These are phyloP conservation scores for Helicolenus hilgendorfi DNA, from an alignment of 2,797 vertebrate species.

Conservation along the genomic window DNA sequence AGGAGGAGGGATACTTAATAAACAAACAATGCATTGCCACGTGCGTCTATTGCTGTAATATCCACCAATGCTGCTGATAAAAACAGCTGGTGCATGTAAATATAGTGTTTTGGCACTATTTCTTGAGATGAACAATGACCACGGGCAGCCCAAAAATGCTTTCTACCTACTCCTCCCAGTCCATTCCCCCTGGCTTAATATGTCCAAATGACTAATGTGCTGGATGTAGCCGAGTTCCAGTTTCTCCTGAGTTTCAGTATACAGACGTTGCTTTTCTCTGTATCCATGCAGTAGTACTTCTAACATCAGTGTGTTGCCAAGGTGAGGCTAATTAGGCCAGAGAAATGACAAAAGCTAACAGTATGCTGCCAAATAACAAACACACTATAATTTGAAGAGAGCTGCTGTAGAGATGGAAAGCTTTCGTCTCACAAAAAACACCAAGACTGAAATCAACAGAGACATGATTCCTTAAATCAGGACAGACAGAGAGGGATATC, in stretches of 20 bases:
- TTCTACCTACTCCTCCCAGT: slow-evolving; percentile 18
- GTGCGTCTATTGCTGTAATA: neutral
- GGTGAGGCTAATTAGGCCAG: neutral
- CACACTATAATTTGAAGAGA: neutral
- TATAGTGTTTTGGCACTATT: neutral
- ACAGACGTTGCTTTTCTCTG: slow-evolving; percentile 26
- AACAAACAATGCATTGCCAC: neutral
- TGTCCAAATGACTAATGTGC: slow-evolving; percentile 71
- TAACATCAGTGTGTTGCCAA: neutral
- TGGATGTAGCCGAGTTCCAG: slow-evolving; percentile 9
- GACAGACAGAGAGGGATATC: neutral
- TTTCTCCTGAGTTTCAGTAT: slow-evolving; percentile 26
- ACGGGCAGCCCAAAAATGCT: neutral
- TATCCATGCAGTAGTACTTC: slow-evolving; percentile 4
- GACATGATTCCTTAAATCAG: neutral
- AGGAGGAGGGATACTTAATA: neutral
- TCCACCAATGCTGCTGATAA: neutral
- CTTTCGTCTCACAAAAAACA: neutral
- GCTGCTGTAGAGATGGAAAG: neutral
- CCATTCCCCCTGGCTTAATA: slow-evolving; percentile 16
- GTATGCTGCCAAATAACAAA: slow-evolving; percentile 4
- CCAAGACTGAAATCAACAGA: neutral
- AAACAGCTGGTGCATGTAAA: slow-evolving; percentile 15
- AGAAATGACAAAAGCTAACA: neutral
- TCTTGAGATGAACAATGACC: neutral